Evolutionary conservation across 2,888 invertebrate genomes (phyloP), one percentile per base, ranked within the genome.

Genomic region (Busseola fusca): DNA sequence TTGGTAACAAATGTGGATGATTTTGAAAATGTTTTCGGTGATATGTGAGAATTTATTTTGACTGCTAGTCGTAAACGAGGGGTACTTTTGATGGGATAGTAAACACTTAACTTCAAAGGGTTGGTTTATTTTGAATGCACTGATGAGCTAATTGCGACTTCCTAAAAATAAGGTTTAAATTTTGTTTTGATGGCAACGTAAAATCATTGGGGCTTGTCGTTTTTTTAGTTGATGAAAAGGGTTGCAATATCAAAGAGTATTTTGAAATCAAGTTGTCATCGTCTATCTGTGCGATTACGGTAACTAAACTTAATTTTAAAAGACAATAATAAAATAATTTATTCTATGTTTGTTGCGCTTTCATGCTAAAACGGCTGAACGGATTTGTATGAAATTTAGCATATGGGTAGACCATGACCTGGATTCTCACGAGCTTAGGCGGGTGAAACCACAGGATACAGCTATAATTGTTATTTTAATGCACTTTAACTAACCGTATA

Each of bases 1-100:
- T 94, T 94, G 91, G 93, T 85, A 94, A 93, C 94, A 94, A 94
- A 94, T 94, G 94, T 94, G 82, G 88, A 84, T 88, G 87, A 86
- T 85, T 87, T 83, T 60, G 76, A 69, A 81, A 84, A 80, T 82
- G 80, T 80, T 84, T 78, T 80, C 64, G 78, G 72, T 81, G 82
- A 84, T 85, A 86, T 82, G 86, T 83, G 78, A 83, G 80, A 84
- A 84, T 87, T 84, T 87, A 87, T 88, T 88, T 87, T 87, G 88
- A 88, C 88, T 84, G 62, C 64, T 48, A 67, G 68, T 69, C 73
- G 75, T 76, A 72, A 82, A 72, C 69, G 79, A 79, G 74, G 85
- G 85, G 78, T 82, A 70, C 68, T 75, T 74, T 84, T 80, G 76
- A 85, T 85, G 85, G 83, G 56, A 81, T 78, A 83, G 83, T 85